Conservation (phyloP, 2,888 invertebrate genomes). For the Cosmia pyralina region DNA sequence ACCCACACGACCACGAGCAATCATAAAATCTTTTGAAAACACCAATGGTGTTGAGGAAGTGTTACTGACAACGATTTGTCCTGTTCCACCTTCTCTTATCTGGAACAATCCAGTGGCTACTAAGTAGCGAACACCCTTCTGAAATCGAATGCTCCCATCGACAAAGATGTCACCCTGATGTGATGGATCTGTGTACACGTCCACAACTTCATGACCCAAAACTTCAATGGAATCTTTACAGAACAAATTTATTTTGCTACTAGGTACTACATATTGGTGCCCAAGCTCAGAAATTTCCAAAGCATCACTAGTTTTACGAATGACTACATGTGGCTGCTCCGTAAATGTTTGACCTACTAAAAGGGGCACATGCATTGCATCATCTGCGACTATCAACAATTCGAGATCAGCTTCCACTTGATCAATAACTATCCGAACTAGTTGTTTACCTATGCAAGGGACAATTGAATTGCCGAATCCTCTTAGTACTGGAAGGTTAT, state of each 20-base stretch:
- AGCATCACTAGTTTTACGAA: not conserved
- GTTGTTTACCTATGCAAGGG: constrained; percentile 5
- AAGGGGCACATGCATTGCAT: constrained; percentile 10
- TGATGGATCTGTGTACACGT: not conserved
- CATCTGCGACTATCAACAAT: not conserved
- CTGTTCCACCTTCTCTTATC: constrained; percentile 1
- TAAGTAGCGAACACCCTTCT: not conserved
- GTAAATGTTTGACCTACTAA: not conserved
- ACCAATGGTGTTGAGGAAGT: not conserved
- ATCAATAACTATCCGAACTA: constrained; percentile 5
- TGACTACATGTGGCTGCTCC: not conserved
- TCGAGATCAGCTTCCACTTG: not conserved
- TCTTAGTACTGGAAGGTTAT: constrained; percentile 1
- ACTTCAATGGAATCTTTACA: not conserved
- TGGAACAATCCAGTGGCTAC: constrained; percentile 3
- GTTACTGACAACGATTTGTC: constrained; percentile 12
- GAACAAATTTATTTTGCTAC: not conserved
- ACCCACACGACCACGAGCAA: constrained; percentile 1
- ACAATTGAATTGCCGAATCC: constrained; percentile 1
- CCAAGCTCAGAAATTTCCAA: constrained; percentile 1
- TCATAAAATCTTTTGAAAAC: not conserved
- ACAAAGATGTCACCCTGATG: constrained; percentile 11
- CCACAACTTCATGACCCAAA: not conserved
- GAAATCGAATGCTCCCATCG: not conserved
- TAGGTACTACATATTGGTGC: not conserved